Evolutionary conservation across 1,140 invertebrate species (phyloP).

Genomic region (Zaprionus ornatus): DNA sequence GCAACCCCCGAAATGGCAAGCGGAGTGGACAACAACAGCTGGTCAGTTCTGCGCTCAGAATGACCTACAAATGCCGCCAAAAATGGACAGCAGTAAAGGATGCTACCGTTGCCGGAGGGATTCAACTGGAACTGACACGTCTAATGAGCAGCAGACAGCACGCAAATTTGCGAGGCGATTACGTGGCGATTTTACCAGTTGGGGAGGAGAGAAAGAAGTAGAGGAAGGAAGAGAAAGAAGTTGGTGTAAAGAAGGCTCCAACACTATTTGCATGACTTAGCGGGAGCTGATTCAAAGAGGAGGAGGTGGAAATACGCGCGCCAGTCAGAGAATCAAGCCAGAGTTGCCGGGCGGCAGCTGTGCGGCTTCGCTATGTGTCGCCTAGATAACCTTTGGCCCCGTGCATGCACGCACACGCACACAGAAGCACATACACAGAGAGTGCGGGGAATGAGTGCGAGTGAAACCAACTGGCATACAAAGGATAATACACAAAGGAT

Average conservation of each 20-base stretch:
- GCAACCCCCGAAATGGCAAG: constrained; percentile 64
- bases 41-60: constrained; percentile 40
- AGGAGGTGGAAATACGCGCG: constrained; percentile 34
- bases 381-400: constrained; percentile 77
- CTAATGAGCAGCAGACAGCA: constrained; percentile 31
- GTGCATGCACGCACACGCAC: constrained; percentile 43
- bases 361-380: constrained; percentile 61
- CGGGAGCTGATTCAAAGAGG: not conserved
- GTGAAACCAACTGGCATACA: constrained; percentile 54
- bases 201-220: too few species aligned
- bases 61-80: constrained; percentile 68
- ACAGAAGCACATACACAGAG: constrained; percentile 11
- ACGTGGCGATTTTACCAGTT: constrained; percentile 22
- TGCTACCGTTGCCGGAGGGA: constrained; percentile 13
- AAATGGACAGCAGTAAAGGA: constrained; percentile 52
- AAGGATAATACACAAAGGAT: constrained; percentile 80
- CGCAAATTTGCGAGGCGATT: constrained; percentile 33
- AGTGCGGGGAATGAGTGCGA: constrained; percentile 4
- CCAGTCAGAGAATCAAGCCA: constrained; percentile 16
- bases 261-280: constrained; percentile 8
- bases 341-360: constrained; percentile 61
- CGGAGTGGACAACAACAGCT: constrained; percentile 40
- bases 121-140: constrained; percentile 20
- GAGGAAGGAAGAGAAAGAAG: too few species aligned
- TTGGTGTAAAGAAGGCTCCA: not conserved